phyloP scores from a whole-genome alignment of 2,888 invertebrate species.

The Pachycephus smyrnensis region DNA sequence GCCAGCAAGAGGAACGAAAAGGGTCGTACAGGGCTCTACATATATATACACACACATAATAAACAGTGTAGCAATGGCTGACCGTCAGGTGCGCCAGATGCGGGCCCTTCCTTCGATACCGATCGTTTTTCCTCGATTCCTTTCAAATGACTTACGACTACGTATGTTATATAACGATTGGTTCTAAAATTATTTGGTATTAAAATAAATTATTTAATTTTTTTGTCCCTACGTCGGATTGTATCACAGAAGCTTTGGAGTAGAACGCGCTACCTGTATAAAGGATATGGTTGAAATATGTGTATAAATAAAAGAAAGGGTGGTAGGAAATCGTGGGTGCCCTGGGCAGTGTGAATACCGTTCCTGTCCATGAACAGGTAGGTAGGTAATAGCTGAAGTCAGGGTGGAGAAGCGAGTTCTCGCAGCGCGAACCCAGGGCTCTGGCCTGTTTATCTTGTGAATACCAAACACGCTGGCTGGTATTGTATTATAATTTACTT shows the following conservation, averaged over 20 bases:
- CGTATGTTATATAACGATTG: not conserved
- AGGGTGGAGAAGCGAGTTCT: slow-evolving; percentile 3
- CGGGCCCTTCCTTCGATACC: slow-evolving; percentile 56
- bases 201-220: not conserved
- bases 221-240: not conserved
- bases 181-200: not conserved
- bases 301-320: not conserved
- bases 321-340: not conserved
- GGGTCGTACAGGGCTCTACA: slow-evolving; percentile 21
- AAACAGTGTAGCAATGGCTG: slow-evolving; percentile 21
- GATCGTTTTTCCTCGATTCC: slow-evolving; percentile 59
- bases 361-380: not conserved
- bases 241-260: not conserved
- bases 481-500: slow-evolving; percentile 67
- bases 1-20: slow-evolving; percentile 26
- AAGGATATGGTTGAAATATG: not conserved
- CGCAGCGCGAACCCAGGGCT: slow-evolving; percentile 16
- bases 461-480: slow-evolving; percentile 60
- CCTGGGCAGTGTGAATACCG: no score
- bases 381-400: not conserved
- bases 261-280: not conserved
- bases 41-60: no score
- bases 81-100: slow-evolving; percentile 66
- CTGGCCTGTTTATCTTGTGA: slow-evolving; percentile 63
- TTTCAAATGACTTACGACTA: slow-evolving; percentile 33